Conservation (phyloP, 2,888 invertebrate genomes). For the Bugula neritina region DNA sequence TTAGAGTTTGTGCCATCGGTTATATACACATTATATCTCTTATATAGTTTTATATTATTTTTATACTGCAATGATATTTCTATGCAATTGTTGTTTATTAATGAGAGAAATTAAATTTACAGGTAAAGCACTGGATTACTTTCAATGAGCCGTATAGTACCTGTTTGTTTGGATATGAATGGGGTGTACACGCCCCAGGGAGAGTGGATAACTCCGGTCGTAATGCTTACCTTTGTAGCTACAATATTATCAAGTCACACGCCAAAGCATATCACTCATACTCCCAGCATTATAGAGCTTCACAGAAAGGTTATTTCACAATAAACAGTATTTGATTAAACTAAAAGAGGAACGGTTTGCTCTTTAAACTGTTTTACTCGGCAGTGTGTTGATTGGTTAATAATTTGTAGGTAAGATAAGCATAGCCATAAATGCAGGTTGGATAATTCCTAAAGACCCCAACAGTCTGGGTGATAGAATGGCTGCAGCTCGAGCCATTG, state of each 20-base stretch:
- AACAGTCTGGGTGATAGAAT: not conserved
- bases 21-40: too few relatives aligned
- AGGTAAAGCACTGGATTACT: constrained; percentile 65
- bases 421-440: constrained; percentile 23
- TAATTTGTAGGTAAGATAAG: not conserved
- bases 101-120: not conserved
- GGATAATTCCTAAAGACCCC: constrained; percentile 18
- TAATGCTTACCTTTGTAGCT: constrained; percentile 61
- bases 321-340: too few relatives aligned
- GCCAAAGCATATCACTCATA: constrained; percentile 61
- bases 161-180: constrained; percentile 35
- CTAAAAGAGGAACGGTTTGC: too few relatives aligned
- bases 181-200: constrained; percentile 35
- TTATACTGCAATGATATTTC: too few relatives aligned
- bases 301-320: constrained; percentile 15
- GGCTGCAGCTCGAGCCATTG: constrained; percentile 24
- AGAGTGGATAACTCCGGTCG: constrained; percentile 34
- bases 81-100: too few relatives aligned
- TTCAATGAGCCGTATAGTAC: constrained; percentile 66
- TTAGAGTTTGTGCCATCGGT: too few relatives aligned
- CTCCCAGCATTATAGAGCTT: constrained; percentile 24
- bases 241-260: constrained; percentile 64
- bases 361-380: too few relatives aligned
- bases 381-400: too few relatives aligned
- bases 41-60: too few relatives aligned